Evolutionary conservation across 1,140 invertebrate genomes (phyloP), one percentile per base, ranked within the genome.

Genomic region (Cydia splendana): DNA sequence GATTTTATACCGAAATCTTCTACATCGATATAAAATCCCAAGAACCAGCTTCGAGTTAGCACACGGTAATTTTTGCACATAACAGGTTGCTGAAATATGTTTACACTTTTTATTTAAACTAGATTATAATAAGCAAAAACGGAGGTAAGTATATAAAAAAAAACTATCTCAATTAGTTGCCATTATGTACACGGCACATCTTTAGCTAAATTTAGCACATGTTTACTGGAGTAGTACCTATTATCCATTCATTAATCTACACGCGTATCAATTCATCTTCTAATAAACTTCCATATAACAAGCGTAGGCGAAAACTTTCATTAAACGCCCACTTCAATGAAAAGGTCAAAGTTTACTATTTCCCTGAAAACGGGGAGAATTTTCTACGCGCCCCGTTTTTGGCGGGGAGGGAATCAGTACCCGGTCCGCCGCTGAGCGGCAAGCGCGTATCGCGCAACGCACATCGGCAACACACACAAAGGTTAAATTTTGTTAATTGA

Each of bases 281-380:
- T 71, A 71, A 20, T 18, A 12, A 71, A 71, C 67, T 18, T 9
- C 7, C 3, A 69, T 69, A 69, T 28, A 69, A 38, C 67, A 20
- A 34, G 67, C 38, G 67, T 71, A 9, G 67, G 67, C 38, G 67
- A 71, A 18, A 71, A 71, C 67, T 71, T 71, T 71, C 6, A 71
- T 71, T 45, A 71, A 71, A 71, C 67, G 34, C 67, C 67, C 67
- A 71, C 67, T 71, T 45, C 15, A 71, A 71, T 4, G 67, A 10
- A 71, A 71, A 71, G 67, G 38, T 71, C 67, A 71, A 71, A 71
- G 67, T 42, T 71, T 71, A 38, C 67, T 18, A 42, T 71, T 71
- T 38, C 67, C 34, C 67, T 38, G n/a, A 42, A 71, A 42, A 71
- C 38, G 15, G 67, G 67, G 67, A 71, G n/a, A 45, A 71, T 71